A percentile compares a stretch with the other conserved stretches of the same genome.
Evolutionary conservation across 1,140 invertebrate species (phyloP).

Genomic region (Eumaeus atala): DNA sequence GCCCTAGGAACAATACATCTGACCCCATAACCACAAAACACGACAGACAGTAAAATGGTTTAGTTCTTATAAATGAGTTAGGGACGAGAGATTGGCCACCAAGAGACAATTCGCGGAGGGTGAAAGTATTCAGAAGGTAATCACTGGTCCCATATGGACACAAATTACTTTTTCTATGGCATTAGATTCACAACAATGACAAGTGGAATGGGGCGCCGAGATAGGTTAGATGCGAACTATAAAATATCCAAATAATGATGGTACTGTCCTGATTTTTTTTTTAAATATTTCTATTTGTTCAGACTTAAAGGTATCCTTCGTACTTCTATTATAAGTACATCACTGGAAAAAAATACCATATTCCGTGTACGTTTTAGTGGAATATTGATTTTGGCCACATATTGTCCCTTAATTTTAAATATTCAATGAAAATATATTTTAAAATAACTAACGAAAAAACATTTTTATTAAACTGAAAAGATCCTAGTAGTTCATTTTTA

Average conservation of each 20-base stretch:
- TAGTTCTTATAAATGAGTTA: conserved; percentile 52
- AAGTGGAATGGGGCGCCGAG: conserved; percentile 50
- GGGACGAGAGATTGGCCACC: conserved; percentile 48
- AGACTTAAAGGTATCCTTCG: too few relatives aligned
- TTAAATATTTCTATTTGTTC: neutral
- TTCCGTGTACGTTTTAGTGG: too few relatives aligned
- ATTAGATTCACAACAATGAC: conserved; percentile 53
- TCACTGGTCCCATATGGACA: conserved; percentile 69
- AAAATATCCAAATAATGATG: conserved; percentile 21
- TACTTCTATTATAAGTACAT: too few relatives aligned
- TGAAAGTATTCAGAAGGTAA: conserved; percentile 60
- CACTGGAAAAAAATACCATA: too few relatives aligned
- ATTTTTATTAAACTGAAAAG: too few relatives aligned
- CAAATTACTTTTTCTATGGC: conserved; percentile 66
- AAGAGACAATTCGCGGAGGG: conserved; percentile 50
- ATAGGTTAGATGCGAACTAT: conserved; percentile 18
- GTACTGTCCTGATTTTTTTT: conserved; percentile 16
- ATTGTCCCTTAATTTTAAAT: too few relatives aligned
- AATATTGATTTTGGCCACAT: too few relatives aligned
- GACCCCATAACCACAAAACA: conserved; percentile 22
- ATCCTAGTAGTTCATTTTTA: too few relatives aligned
- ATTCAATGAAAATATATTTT: too few relatives aligned
- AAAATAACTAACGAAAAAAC: too few relatives aligned
- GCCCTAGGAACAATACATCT: conserved; percentile 28
- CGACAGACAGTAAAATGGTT: conserved; percentile 32